These are phyloP conservation scores for Leptobrachium leishanense DNA, from an alignment of 2,113 vertebrate species.

Conservation along the genomic window DNA sequence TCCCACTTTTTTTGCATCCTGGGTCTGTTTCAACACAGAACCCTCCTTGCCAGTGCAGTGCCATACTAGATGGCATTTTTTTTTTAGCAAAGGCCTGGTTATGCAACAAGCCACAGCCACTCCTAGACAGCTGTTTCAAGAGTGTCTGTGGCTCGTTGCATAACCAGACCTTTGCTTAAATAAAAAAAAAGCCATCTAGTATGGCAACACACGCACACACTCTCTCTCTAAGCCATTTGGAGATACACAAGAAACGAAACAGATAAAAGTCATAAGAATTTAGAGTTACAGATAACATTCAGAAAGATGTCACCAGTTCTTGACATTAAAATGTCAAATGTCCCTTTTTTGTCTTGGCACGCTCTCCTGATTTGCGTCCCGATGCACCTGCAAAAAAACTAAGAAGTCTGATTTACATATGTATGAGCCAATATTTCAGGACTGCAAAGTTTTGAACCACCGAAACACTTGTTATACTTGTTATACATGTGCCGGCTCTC, in stretches of 20 bases:
- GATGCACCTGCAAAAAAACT: constrained; percentile 26
- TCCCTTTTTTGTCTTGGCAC: neutral
- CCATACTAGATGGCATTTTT: too few species aligned
- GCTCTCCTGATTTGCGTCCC: neutral
- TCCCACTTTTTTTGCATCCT: too few species aligned
- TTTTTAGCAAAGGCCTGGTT: too few species aligned
- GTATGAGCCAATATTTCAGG: constrained; percentile 20
- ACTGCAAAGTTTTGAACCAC: constrained; percentile 14
- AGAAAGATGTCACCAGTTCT: neutral
- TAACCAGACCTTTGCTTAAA: too few species aligned
- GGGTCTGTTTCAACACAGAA: too few species aligned
- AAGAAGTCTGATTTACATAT: constrained; percentile 27
- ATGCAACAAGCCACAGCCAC: too few species aligned
- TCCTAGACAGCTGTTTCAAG: too few species aligned
- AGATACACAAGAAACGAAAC: neutral
- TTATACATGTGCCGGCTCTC: constrained; percentile 67
- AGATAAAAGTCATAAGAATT: neutral
- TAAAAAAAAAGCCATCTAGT: too few species aligned
- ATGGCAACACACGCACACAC: too few species aligned
- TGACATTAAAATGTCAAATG: neutral
- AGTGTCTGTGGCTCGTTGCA: too few species aligned
- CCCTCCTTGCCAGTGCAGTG: too few species aligned
- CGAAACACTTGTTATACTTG: constrained; percentile 28
- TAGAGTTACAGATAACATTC: neutral
- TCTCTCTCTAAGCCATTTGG: too few species aligned